phyloP scores from a whole-genome alignment of 2,888 invertebrate genomes.

The Campoplex nolae region DNA sequence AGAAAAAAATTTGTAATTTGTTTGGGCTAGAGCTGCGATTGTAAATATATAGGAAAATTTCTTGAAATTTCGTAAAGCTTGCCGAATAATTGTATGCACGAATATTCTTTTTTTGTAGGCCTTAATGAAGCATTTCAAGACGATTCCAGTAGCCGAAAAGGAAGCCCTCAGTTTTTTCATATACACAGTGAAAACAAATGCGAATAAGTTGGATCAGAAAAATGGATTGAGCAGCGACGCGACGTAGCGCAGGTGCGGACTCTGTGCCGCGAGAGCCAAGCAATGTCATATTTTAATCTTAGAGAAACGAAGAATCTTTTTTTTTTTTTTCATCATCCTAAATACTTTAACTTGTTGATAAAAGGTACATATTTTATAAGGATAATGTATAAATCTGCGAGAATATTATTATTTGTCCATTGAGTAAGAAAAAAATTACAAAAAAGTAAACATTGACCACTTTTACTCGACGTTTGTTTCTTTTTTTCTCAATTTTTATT shows the following conservation, averaged over 20 bases:
- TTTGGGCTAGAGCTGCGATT: too few species aligned
- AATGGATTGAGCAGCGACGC: slow-evolving; percentile 90
- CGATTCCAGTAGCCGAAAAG: slow-evolving; percentile 97
- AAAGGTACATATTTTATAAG: slow-evolving; percentile 78
- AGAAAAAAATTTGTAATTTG: too few species aligned
- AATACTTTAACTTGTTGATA: slow-evolving; percentile 77
- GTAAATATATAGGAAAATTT: neutral
- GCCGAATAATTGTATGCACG: too few species aligned
- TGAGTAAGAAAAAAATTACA: slow-evolving; percentile 41
- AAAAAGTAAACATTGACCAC: slow-evolving; percentile 53
- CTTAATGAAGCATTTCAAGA: slow-evolving; percentile 97
- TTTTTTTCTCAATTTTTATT: slow-evolving; percentile 44
- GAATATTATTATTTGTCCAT: slow-evolving; percentile 67
- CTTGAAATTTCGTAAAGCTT: neutral
- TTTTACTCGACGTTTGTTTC: slow-evolving; percentile 64
- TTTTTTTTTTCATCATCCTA: slow-evolving; percentile 71
- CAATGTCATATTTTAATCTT: slow-evolving; percentile 59
- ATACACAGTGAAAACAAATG: slow-evolving; percentile 97
- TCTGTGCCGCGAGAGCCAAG: slow-evolving; percentile 59
- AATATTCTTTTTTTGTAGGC: slow-evolving; percentile 86
- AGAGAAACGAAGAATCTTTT: slow-evolving; percentile 66
- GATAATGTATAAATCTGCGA: slow-evolving; percentile 71
- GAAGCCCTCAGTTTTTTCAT: slow-evolving; percentile 98
- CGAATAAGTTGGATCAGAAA: slow-evolving; percentile 94
- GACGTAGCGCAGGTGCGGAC: slow-evolving; percentile 82